phyloP scores from a whole-genome alignment of 1,140 invertebrate species.

The Adoxophyes honmai region DNA sequence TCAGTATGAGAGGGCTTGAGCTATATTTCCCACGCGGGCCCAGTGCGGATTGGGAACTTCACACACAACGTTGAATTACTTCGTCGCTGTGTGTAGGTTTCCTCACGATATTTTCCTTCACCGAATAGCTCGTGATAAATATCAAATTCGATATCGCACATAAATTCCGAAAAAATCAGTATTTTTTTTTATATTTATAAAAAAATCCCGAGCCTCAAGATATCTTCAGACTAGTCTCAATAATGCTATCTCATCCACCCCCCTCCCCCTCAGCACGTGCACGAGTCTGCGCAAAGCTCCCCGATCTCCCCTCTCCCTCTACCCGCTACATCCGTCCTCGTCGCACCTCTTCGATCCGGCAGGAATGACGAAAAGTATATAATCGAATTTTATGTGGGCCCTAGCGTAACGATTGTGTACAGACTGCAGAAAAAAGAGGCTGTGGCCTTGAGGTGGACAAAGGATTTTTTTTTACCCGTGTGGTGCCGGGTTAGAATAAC shows the following conservation, averaged over 20 bases:
- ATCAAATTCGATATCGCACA: too few species aligned
- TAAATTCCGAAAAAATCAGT: too few species aligned
- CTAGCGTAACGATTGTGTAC: conserved; percentile 35
- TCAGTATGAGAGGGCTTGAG: too few species aligned
- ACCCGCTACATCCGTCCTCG: conserved; percentile 30
- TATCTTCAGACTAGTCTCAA: conserved; percentile 38
- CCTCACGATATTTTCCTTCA: too few species aligned
- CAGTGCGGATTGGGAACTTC: too few species aligned
- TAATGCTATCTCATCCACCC: conserved; percentile 25
- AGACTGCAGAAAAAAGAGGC: conserved; percentile 38
- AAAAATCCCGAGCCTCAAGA: background rate
- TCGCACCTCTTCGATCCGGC: conserved; percentile 64
- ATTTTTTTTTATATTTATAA: too few species aligned
- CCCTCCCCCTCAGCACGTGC: conserved; percentile 49
- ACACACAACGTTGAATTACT: too few species aligned
- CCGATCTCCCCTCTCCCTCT: conserved; percentile 30
- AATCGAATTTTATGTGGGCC: conserved; percentile 70
- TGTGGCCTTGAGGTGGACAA: conserved; percentile 36
- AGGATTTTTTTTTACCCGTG: background rate
- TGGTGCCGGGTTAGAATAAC: too few species aligned
- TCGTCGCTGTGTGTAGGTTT: too few species aligned
- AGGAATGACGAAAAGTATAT: conserved; percentile 71
- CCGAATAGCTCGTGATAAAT: too few species aligned
- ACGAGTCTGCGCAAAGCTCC: conserved; percentile 50
- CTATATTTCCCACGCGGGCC: too few species aligned